These are phyloP conservation scores for Thera britannica DNA, from an alignment of 2,888 invertebrate species.

Conservation along the genomic window DNA sequence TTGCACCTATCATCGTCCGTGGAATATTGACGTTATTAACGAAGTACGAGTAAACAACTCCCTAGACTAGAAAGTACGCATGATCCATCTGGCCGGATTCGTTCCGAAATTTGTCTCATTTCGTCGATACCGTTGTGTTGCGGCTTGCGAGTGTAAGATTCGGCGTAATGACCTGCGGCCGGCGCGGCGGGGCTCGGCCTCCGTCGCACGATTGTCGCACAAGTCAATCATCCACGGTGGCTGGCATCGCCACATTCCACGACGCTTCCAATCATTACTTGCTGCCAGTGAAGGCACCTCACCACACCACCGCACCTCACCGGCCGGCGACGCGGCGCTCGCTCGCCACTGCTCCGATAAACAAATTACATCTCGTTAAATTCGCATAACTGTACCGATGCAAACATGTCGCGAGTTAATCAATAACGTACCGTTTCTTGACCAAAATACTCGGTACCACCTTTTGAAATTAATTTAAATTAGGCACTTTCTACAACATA, in stretches of 20 bases:
- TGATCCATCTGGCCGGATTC: constrained; percentile 53
- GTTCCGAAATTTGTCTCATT: constrained; percentile 54
- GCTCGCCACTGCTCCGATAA: constrained; percentile 40
- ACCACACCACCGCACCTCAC: constrained; percentile 16
- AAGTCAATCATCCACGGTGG: constrained; percentile 58
- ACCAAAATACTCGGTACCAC: constrained; percentile 16
- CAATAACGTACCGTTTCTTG: constrained; percentile 37
- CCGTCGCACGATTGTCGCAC: constrained; percentile 58
- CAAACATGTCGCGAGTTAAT: constrained; percentile 43
- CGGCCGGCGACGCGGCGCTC: constrained; percentile 23
- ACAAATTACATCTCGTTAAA: constrained; percentile 52
- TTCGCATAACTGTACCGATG: constrained; percentile 48
- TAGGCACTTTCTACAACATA: constrained; percentile 10
- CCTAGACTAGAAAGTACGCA: constrained; percentile 42
- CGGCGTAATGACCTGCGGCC: constrained; percentile 45
- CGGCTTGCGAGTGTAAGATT: constrained; percentile 42
- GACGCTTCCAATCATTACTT: constrained; percentile 34
- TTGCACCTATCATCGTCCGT: constrained; percentile 32
- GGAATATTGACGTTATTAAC: constrained; percentile 33
- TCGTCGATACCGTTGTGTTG: constrained; percentile 62
- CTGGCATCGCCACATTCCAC: constrained; percentile 51
- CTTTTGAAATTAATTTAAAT: constrained; percentile 14
- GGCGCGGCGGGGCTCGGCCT: constrained; percentile 52
- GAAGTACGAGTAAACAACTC: constrained; percentile 36
- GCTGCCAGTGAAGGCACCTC: not conserved